Evolutionary conservation across 2,888 invertebrate genomes (phyloP), one percentile per base, ranked within the genome.

Genomic region (Caenorhabditis auriculariae): DNA sequence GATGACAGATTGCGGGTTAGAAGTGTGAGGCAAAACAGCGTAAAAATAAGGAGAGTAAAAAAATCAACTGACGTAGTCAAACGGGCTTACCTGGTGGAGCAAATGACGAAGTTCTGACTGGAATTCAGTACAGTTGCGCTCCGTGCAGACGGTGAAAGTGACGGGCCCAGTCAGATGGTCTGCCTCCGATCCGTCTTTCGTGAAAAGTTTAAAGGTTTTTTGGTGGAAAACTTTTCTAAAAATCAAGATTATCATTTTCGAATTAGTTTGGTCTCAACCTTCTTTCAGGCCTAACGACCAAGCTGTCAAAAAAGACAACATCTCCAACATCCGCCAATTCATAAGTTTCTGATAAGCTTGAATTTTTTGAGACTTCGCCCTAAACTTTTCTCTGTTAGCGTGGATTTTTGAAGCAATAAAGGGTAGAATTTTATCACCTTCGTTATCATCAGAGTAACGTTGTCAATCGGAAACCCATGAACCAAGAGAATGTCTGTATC

Each of bases 391-490:
- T n/a, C n/a, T n/a, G n/a, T n/a, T n/a, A n/a, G n/a, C n/a, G n/a
- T n/a, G n/a, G n/a, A n/a, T n/a, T n/a, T n/a, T 52, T 59, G 49
- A 21, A 57, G 41, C 12, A 32, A 15, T 21, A 12, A 26, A n/a
- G 21, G 7, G 2, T 27, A 12, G 17, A 12, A 26, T 2, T 39
- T 39, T 27, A 27, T 21, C 28, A 61, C 61, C 39, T 46, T 43
- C 15, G 66, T 57, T 17, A 75, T 54, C 6, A 48, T 29, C 39
- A 75, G 38, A 7, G 60, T 66, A 32, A 76, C 43, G 42, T 66
- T 58, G n/a, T 69, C 61, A 28, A 76, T 53, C 19, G 76, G 76
- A 49, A 67, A 65, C 29, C 76, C 76, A 37, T 69, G 65, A 5
- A 76, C 63, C 23, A 60, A 54, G 27, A 76, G 37, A 15, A 60